Percentiles rank a stretch among this genome's conserved stretches.
These are phyloP conservation scores for Dryococelus australis DNA, from an alignment of 2,888 invertebrate genomes.

Conservation along the genomic window DNA sequence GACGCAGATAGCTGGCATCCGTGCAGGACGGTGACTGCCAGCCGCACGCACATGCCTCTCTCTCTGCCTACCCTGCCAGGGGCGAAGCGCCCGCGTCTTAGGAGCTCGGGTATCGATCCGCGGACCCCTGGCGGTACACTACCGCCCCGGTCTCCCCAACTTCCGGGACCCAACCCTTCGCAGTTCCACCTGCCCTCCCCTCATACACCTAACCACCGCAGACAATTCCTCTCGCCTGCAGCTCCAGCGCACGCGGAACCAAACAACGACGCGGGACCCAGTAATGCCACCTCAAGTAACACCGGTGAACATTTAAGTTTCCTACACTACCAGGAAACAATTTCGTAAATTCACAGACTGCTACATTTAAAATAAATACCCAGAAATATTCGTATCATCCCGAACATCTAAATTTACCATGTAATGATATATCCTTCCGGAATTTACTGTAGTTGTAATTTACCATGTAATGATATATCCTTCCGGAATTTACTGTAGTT, in stretches of 20 bases:
- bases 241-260: background rate
- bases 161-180: background rate
- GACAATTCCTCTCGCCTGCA: background rate
- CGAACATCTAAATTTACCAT: too few relatives aligned
- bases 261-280: background rate
- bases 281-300: too few relatives aligned
- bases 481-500: too few relatives aligned
- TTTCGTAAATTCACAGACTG: too few relatives aligned
- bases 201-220: background rate
- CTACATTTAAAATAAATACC: too few relatives aligned
- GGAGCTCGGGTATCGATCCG: background rate
- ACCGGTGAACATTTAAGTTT: too few relatives aligned
- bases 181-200: background rate
- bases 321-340: too few relatives aligned
- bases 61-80: background rate
- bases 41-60: background rate
- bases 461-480: too few relatives aligned
- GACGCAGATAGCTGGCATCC: background rate
- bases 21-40: background rate
- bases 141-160: background rate
- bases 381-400: too few relatives aligned
- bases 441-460: too few relatives aligned
- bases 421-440: too few relatives aligned
- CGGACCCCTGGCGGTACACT: background rate
- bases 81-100: background rate